Percentiles rank a stretch among this genome's conserved stretches.
Evolutionary conservation across 2,113 vertebrate genomes (phyloP).

Genomic region (Cynoglossus semilaevis): DNA sequence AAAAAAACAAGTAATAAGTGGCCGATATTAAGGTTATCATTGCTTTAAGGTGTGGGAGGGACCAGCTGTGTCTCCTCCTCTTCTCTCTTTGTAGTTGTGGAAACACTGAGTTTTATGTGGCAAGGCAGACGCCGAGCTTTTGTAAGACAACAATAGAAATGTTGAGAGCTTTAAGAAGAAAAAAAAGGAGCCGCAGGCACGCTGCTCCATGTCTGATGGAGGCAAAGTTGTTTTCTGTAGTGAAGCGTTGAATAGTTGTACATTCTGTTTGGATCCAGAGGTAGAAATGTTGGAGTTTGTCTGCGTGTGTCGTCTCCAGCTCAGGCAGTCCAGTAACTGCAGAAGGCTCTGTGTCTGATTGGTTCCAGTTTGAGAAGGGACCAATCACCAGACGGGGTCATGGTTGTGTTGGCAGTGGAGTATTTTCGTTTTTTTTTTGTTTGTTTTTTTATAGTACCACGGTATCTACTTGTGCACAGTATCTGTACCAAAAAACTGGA

Average conservation of each 20-base stretch:
- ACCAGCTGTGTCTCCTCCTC: conserved; percentile 42
- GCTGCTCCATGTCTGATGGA: conserved; percentile 38
- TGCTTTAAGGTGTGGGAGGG: conserved; percentile 71
- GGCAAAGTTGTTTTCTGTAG: conserved; percentile 35
- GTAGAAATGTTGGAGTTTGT: conserved; percentile 25
- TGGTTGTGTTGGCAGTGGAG: conserved; percentile 37
- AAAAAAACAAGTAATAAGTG: conserved; percentile 79
- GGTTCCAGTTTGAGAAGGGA: conserved; percentile 20
- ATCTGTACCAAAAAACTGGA: conserved; percentile 87
- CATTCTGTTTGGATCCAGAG: conserved; percentile 39
- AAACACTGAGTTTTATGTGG: conserved; percentile 72
- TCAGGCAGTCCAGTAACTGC: conserved; percentile 40
- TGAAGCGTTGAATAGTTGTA: conserved; percentile 36
- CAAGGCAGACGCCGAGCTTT: conserved; percentile 37
- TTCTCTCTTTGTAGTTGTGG: conserved; percentile 67
- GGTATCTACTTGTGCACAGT: conserved; percentile 80
- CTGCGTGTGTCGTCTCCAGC: conserved; percentile 44
- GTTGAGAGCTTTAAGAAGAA: conserved; percentile 68
- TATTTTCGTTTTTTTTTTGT: conserved; percentile 37
- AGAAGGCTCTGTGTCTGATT: conserved; percentile 26
- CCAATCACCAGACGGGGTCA: conserved; percentile 25
- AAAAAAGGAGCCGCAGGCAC: conserved; percentile 45
- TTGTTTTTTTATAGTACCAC: conserved; percentile 62
- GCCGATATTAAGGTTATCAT: conserved; percentile 76
- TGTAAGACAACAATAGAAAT: conserved; percentile 60